Percentiles rank a stretch among this genome's conserved stretches.
phyloP scores from a whole-genome alignment of 2,888 invertebrate species.

The Emmelina monodactyla region DNA sequence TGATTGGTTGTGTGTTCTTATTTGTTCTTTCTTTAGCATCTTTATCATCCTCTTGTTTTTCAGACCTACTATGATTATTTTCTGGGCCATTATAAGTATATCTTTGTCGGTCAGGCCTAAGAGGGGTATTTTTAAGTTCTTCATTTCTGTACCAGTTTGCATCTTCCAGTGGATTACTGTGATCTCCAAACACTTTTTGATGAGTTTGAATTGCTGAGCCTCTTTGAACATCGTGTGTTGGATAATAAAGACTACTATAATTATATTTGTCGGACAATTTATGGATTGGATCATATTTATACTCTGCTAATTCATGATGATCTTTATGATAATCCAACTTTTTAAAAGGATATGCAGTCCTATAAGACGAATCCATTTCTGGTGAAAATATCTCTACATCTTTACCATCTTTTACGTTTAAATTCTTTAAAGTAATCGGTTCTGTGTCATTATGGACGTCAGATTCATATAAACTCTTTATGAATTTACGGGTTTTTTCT shows the following conservation, averaged over 20 bases:
- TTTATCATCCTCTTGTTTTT: too few species aligned
- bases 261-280: conserved; percentile 21
- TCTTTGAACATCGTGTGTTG: conserved; percentile 6
- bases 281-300: conserved; percentile 18
- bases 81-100: conserved; percentile 2
- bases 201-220: neutral
- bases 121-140: neutral
- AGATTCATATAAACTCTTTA: neutral
- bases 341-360: conserved; percentile 17
- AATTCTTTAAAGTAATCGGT: neutral
- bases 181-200: conserved; percentile 1
- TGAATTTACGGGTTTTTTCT: neutral
- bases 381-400: neutral
- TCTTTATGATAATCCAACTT: conserved; percentile 13
- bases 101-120: neutral
- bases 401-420: conserved; percentile 2
- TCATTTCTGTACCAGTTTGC: conserved; percentile 5
- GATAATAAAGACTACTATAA: conserved; percentile 18
- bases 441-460: neutral
- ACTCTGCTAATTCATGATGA: conserved; percentile 15
- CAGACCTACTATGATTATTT: conserved; percentile 6
- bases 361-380: conserved; percentile 13
- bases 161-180: neutral
- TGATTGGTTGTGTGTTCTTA: too few species aligned
- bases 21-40: too few species aligned